Evolutionary conservation across 2,797 vertebrate genomes (phyloP).

Genomic region (Gorsachius magnificus): DNA sequence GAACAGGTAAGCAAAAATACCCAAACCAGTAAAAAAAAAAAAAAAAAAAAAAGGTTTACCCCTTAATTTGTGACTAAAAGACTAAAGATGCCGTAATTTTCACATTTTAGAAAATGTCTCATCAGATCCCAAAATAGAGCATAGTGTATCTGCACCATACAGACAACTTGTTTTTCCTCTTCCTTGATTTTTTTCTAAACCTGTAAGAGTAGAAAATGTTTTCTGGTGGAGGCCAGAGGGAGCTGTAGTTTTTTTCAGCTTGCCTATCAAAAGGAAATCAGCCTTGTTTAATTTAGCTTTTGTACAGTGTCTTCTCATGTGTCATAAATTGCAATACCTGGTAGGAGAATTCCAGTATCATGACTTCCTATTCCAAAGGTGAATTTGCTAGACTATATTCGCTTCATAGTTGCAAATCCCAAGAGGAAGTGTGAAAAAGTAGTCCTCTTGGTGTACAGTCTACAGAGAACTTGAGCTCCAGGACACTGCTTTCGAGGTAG

Average conservation of each 20-base stretch:
- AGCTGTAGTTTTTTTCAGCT: neutral
- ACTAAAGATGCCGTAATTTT: conserved; percentile 32
- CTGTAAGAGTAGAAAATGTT: neutral
- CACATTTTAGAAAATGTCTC: neutral
- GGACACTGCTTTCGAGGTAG: neutral
- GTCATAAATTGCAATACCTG: neutral
- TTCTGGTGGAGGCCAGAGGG: fast-evolving
- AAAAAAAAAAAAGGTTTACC: neutral
- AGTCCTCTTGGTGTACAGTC: neutral
- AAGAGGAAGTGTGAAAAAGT: neutral
- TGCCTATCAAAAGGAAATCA: neutral
- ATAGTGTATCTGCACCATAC: neutral
- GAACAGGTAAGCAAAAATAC: conserved; percentile 32
- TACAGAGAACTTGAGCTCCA: neutral
- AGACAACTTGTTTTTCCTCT: neutral
- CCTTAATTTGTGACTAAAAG: conserved; percentile 50
- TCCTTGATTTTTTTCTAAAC: neutral
- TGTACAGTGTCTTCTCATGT: neutral
- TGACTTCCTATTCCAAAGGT: neutral
- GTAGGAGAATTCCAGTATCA: neutral
- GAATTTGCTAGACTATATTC: neutral
- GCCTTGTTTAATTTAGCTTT: neutral
- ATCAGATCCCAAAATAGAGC: neutral
- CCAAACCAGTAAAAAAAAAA: neutral
- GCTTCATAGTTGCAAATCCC: neutral